Percentiles rank a stretch among this genome's conserved stretches.
phyloP scores from a whole-genome alignment of 2,888 invertebrate genomes.

The Synanthedon tipuliformis region DNA sequence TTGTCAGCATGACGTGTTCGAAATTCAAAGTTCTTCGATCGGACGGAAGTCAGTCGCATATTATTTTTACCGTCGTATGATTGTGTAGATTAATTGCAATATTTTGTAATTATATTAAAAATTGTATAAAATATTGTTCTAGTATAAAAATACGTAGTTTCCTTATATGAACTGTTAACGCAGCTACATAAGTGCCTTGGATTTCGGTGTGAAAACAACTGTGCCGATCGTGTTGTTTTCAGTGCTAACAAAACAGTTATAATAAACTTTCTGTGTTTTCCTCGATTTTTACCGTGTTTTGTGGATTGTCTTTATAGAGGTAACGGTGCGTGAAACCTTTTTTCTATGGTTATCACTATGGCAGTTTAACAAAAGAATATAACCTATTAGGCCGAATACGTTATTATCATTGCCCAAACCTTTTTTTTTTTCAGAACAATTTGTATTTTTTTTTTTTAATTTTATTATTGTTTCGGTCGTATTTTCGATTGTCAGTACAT shows the following conservation, averaged over 20 bases:
- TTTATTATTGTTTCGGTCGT: too few relatives aligned
- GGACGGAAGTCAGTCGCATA: conserved; percentile 64
- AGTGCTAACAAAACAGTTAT: conserved; percentile 18
- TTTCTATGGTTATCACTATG: conserved; percentile 17
- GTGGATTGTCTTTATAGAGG: conserved; percentile 39
- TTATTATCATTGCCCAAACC: too few relatives aligned
- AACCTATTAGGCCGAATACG: conserved; percentile 3
- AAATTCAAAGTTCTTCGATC: conserved; percentile 24
- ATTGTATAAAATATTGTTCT: conserved; percentile 22
- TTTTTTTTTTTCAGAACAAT: too few relatives aligned
- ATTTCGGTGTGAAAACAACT: conserved; percentile 20
- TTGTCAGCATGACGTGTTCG: conserved; percentile 54
- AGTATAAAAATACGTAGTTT: conserved; percentile 4
- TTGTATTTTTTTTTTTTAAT: too few relatives aligned
- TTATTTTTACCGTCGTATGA: conserved; percentile 29
- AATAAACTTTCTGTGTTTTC: conserved; percentile 26
- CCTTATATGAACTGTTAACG: conserved; percentile 7
- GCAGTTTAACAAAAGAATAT: conserved; percentile 23
- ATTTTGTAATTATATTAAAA: conserved; percentile 18
- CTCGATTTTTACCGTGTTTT: conserved; percentile 42
- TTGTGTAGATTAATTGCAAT: conserved; percentile 36
- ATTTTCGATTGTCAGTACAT: too few relatives aligned
- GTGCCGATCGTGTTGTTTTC: conserved; percentile 5
- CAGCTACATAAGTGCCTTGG: conserved; percentile 14
- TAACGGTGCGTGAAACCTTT: conserved; percentile 37